These are phyloP conservation scores for Matsumyia berberina DNA, from an alignment of 2,888 invertebrate species.

Conservation along the genomic window DNA sequence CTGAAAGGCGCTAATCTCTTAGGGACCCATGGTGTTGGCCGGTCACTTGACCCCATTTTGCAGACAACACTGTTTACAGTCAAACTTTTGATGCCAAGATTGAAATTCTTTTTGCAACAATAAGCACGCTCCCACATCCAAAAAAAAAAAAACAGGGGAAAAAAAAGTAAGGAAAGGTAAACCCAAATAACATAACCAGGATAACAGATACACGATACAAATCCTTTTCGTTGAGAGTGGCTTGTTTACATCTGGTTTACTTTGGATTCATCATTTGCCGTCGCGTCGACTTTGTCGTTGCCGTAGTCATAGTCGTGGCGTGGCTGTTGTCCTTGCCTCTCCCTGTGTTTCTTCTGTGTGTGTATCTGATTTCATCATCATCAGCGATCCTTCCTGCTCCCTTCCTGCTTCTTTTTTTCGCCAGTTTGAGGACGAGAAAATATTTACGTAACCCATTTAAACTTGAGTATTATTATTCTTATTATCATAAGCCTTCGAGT, in stretches of 20 bases:
- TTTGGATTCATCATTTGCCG: slow-evolving; percentile 32
- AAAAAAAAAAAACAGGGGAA: background rate
- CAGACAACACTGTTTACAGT: slow-evolving; percentile 1
- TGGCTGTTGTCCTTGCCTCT: slow-evolving; percentile 37
- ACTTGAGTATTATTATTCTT: slow-evolving; percentile 54
- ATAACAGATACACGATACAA: slow-evolving; percentile 17
- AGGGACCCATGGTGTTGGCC: too few relatives aligned
- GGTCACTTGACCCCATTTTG: slow-evolving; percentile 1
- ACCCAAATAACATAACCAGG: slow-evolving; percentile 4
- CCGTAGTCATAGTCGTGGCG: background rate
- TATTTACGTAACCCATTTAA: slow-evolving; percentile 73
- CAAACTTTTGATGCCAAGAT: slow-evolving; percentile 21
- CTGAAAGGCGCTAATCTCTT: too few relatives aligned
- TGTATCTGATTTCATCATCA: slow-evolving; percentile 49
- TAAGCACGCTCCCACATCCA: background rate
- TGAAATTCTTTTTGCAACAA: slow-evolving; percentile 27
- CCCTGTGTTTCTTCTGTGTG: slow-evolving; percentile 30
- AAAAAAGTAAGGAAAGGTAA: background rate
- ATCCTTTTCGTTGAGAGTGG: slow-evolving; percentile 38
- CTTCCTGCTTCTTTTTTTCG: background rate
- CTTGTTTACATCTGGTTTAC: slow-evolving; percentile 54
- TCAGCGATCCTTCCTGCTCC: background rate
- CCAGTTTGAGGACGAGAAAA: slow-evolving; percentile 27
- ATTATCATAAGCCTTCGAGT: slow-evolving; percentile 46
- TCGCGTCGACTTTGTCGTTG: background rate